phyloP scores from a whole-genome alignment of 1,140 invertebrate species.

The Daktulosphaira vitifoliae region DNA sequence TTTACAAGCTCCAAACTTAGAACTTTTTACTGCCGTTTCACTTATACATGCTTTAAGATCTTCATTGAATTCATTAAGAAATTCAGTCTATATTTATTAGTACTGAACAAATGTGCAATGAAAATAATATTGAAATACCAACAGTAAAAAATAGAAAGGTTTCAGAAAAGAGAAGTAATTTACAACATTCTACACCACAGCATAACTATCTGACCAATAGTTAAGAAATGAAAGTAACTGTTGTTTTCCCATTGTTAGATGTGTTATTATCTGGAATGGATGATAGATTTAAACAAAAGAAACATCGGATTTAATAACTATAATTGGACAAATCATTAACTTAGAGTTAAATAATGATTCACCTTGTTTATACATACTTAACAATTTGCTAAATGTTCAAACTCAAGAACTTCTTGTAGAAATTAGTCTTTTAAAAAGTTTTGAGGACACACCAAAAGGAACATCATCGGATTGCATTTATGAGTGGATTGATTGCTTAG shows the following conservation, averaged over 20 bases:
- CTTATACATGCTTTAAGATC: constrained; percentile 6
- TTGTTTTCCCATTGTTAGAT: constrained; percentile 1
- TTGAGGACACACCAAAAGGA: not conserved
- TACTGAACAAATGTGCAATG: not conserved
- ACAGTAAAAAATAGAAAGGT: not conserved
- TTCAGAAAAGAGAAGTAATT: not conserved
- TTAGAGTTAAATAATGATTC: not conserved
- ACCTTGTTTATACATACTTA: not conserved
- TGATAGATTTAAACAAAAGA: constrained; percentile 1
- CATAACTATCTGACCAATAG: not conserved
- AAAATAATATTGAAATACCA: constrained; percentile 8
- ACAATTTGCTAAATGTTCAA: not conserved
- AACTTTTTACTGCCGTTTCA: constrained; percentile 32
- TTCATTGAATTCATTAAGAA: constrained; percentile 6
- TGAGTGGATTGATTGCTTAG: constrained; percentile 11
- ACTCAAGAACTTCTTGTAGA: not conserved
- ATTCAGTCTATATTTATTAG: constrained; percentile 1
- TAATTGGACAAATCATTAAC: not conserved
- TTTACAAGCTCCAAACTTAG: constrained; percentile 21
- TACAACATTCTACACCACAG: not conserved
- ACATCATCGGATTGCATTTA: not conserved
- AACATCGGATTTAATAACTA: constrained; percentile 3
- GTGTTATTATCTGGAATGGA: constrained; percentile 1
- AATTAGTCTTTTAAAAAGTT: constrained; percentile 9
- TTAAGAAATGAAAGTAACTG: constrained; percentile 1